phyloP scores from a whole-genome alignment of 2,113 vertebrate genomes.

The Hippocampus mohnikei region DNA sequence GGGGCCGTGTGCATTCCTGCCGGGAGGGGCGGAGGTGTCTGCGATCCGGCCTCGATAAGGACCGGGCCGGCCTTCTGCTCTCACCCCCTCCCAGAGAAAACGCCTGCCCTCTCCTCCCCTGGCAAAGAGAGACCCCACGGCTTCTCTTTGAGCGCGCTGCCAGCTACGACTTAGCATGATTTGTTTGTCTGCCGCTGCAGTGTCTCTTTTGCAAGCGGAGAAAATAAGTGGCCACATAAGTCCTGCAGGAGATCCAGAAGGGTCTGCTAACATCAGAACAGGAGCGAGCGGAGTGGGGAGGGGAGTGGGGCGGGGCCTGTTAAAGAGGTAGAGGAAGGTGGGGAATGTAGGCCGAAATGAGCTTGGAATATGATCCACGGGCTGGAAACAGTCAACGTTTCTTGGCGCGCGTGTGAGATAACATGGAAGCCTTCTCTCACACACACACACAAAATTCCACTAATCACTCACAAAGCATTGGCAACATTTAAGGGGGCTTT shows the following conservation, averaged over 20 bases:
- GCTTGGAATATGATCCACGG: conserved; percentile 46
- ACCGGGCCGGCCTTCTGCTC: conserved; percentile 57
- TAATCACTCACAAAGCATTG: conserved; percentile 42
- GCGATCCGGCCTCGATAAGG: conserved; percentile 59
- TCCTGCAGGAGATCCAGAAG: conserved; percentile 37
- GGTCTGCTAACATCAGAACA: conserved; percentile 45
- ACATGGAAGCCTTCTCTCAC: conserved; percentile 26
- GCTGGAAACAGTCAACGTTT: conserved; percentile 49
- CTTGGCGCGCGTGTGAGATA: conserved; percentile 21
- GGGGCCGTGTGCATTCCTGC: conserved; percentile 68
- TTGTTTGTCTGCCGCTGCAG: conserved; percentile 63
- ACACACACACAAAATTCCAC: conserved; percentile 19
- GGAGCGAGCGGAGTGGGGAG: conserved; percentile 23
- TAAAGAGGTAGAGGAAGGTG: conserved; percentile 32
- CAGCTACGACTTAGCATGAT: conserved; percentile 66
- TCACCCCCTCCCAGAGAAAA: conserved; percentile 68
- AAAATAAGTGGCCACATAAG: conserved; percentile 32
- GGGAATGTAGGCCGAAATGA: conserved; percentile 40
- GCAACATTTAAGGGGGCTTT: conserved; percentile 35
- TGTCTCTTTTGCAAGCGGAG: conserved; percentile 35
- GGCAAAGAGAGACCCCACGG: conserved; percentile 45
- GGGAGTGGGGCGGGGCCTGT: conserved; percentile 27
- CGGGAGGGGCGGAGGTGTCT: conserved; percentile 74
- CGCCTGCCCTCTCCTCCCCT: conserved; percentile 62
- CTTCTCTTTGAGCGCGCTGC: conserved; percentile 57